Base-by-base conservation (phyloP, 1,140 invertebrate species). In the Bombus picipes region DNA sequence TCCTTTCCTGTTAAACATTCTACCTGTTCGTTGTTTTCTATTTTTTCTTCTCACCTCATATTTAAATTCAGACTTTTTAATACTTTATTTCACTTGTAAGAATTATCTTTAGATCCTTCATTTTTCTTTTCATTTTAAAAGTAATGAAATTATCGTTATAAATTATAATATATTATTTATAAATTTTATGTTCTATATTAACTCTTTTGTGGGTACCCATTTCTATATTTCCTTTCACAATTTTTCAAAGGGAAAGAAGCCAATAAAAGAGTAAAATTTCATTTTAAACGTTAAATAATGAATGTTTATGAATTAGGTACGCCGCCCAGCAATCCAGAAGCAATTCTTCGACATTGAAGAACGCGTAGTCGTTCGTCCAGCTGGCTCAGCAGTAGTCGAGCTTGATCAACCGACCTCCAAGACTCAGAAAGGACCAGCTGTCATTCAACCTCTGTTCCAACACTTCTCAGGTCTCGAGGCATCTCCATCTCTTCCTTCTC, bases 311-410 rank as follows among this genome's bases (percentile, higher is more conserved):
- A 12, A 32, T 8, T 92, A 96, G 94, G 95, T 97, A 1, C 95
- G 96, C 83, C 95, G 96, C 72, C 96, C 96, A 85, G 96, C 96
- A 47, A 96, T 97, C 77, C 96, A 96, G 84, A 97, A 97, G 91
- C 96, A 97, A 90, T 97, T 97, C 92, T 97, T 96, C 91, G 96
- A 97, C 87, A 96, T 97, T 81, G 96, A 97, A 91, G 96, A 97
- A 90, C 95, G 96, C 41, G 95, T 96, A 15, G 95, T 96, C 12
- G 95, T 97, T 37, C 95, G 96, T n/a, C 96, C 96, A 5, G 96
- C 96, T 4, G 96, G 96, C 34, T 96, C 96, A 1, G 95, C 96
- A 43, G 95, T 97, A 10, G 95, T 97, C 1, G 96, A 97, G 87
- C 92, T 97, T 0, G 96, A 96, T 73, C 95, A 96, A 81, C 96